phyloP scores from a whole-genome alignment of 2,797 vertebrate genomes.

The Tolypeutes matacus region DNA sequence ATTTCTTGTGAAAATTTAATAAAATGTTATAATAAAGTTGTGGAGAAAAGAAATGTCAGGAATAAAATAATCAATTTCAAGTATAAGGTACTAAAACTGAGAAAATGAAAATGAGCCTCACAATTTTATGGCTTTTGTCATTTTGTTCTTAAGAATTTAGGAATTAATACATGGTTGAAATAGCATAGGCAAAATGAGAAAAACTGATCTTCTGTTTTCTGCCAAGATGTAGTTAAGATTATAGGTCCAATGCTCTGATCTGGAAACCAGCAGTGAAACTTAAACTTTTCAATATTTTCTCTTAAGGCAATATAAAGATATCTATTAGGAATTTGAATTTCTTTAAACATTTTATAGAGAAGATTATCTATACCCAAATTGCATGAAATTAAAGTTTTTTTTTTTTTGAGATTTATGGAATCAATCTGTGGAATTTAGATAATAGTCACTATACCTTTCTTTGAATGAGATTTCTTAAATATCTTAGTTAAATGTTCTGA shows the following conservation, averaged over 20 bases:
- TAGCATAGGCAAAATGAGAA: conserved; percentile 23
- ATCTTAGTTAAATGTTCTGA: not conserved
- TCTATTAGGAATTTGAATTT: not conserved
- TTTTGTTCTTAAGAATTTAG: conserved; percentile 53
- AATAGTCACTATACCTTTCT: not conserved
- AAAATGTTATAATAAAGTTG: conserved; percentile 39
- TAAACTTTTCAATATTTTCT: not conserved
- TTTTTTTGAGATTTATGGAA: not conserved
- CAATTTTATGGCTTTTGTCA: not conserved
- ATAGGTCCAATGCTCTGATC: not conserved
- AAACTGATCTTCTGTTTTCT: conserved; percentile 18
- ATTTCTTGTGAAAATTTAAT: conserved; percentile 52
- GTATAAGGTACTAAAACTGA: conserved; percentile 4
- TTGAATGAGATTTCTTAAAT: conserved; percentile 14
- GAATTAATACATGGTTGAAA: conserved; percentile 34
- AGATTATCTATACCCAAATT: not conserved
- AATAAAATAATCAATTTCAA: conserved; percentile 40
- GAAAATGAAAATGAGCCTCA: conserved; percentile 33
- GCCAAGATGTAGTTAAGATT: conserved; percentile 20
- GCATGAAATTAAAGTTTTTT: conserved; percentile 18
- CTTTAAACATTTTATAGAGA: conserved; percentile 36
- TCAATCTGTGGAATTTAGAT: conserved; percentile 8
- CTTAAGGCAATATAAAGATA: conserved; percentile 25
- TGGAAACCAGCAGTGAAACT: conserved; percentile 2
- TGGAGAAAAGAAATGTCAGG: not conserved